These are phyloP conservation scores for Scomber colias DNA, from an alignment of 2,113 vertebrate species.

Conservation along the genomic window DNA sequence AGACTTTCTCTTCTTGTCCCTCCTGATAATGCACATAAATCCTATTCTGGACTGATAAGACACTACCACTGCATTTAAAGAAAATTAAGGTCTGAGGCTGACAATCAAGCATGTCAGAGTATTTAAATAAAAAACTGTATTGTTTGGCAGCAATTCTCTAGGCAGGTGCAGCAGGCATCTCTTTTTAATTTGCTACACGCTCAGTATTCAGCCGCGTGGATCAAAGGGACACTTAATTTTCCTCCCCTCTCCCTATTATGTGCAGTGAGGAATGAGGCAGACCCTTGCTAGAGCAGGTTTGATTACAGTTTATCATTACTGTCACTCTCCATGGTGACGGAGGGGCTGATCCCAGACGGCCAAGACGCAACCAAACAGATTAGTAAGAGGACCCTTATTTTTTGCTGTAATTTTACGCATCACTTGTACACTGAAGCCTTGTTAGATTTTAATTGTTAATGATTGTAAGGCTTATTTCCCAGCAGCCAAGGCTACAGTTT, in stretches of 20 bases:
- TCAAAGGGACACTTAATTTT: conserved; percentile 82
- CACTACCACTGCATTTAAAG: conserved; percentile 27
- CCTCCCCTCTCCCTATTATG: conserved; percentile 73
- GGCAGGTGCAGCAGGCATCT: conserved; percentile 64
- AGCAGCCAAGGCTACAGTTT: conserved; percentile 34
- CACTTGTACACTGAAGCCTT: conserved; percentile 66
- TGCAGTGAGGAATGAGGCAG: conserved; percentile 70
- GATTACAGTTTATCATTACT: conserved; percentile 83
- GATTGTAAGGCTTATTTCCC: conserved; percentile 63
- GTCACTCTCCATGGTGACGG: conserved; percentile 72
- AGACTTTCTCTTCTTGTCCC: conserved; percentile 17
- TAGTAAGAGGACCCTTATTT: conserved; percentile 72
- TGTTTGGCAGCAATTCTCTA: conserved; percentile 59
- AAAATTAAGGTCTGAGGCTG: conserved; percentile 43
- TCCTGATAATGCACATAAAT: conserved; percentile 35
- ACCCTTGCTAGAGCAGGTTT: conserved; percentile 73
- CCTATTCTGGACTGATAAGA: conserved; percentile 3
- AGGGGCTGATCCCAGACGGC: conserved; percentile 59
- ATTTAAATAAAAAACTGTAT: conserved; percentile 35
- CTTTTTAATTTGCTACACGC: conserved; percentile 79
- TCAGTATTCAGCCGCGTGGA: conserved; percentile 77
- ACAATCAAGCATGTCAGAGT: conserved; percentile 53
- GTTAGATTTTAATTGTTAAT: conserved; percentile 76
- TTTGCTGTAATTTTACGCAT: conserved; percentile 69
- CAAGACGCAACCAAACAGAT: conserved; percentile 65